Evolutionary conservation across 2,888 invertebrate genomes (phyloP).

Genomic region (Muschampia plurimacula): DNA sequence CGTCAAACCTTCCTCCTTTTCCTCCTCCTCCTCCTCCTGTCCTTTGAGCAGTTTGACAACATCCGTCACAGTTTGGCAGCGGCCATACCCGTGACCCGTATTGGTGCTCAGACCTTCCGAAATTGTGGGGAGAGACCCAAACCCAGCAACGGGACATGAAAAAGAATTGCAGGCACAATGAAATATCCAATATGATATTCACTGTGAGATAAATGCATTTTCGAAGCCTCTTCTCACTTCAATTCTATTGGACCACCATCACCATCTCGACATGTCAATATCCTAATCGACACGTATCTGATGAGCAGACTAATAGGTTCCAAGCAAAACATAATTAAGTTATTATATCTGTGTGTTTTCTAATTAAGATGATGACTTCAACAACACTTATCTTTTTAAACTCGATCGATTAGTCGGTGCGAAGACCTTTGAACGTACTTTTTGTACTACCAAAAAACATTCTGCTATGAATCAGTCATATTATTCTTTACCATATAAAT

Average conservation of each 20-base stretch:
- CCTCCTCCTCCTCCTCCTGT: too few relatives aligned
- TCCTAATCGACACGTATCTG: constrained; percentile 29
- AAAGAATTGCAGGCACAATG: too few relatives aligned
- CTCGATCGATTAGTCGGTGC: constrained; percentile 31
- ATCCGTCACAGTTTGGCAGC: too few relatives aligned
- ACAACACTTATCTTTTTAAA: constrained; percentile 46
- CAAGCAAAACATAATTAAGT: constrained; percentile 70
- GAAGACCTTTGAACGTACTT: constrained; percentile 29
- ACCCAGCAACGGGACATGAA: too few relatives aligned
- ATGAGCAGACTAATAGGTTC: constrained; percentile 55
- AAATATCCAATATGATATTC: too few relatives aligned
- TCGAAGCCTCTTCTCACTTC: not conserved
- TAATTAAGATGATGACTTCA: constrained; percentile 59
- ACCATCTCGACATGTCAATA: not conserved
- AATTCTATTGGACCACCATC: not conserved
- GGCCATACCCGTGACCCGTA: too few relatives aligned
- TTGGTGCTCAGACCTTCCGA: too few relatives aligned
- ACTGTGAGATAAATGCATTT: not conserved
- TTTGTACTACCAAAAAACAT: constrained; percentile 28
- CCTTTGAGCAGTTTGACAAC: too few relatives aligned
- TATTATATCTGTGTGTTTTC: constrained; percentile 59
- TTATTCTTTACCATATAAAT: not conserved
- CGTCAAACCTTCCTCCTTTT: too few relatives aligned
- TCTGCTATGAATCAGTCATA: constrained; percentile 13
- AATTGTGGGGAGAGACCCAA: too few relatives aligned